These are phyloP conservation scores for Dynastes hyllus DNA, from an alignment of 2,888 invertebrate species.

Conservation along the genomic window DNA sequence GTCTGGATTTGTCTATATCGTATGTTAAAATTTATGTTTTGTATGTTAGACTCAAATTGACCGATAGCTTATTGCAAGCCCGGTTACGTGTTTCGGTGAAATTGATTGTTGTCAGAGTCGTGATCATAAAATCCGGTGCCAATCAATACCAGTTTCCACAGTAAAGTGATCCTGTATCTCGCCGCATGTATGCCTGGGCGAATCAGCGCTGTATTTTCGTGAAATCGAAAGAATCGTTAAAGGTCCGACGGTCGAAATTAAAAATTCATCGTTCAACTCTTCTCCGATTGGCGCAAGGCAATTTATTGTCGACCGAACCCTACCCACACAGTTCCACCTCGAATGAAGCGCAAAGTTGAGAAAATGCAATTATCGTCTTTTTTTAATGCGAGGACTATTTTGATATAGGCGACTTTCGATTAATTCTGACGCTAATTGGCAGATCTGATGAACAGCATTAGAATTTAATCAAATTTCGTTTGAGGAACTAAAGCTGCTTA, in stretches of 20 bases:
- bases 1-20: conserved; percentile 1
- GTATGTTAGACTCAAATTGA: conserved; percentile 37
- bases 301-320: conserved; percentile 54
- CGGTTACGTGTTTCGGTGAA: conserved; percentile 27
- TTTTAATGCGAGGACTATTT: not conserved
- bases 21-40: conserved; percentile 28
- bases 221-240: conserved; percentile 4
- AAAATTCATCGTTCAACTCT: conserved; percentile 56
- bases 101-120: conserved; percentile 25
- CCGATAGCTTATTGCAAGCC: conserved; percentile 16
- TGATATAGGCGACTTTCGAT: not conserved
- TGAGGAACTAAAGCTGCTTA: not conserved
- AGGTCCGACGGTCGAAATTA: conserved; percentile 55
- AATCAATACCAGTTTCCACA: conserved; percentile 17
- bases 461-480: conserved; percentile 3
- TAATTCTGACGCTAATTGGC: not conserved
- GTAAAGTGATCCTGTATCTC: not conserved
- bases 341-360: not conserved
- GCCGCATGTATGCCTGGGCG: not conserved
- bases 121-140: conserved; percentile 36
- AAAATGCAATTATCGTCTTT: conserved; percentile 14
- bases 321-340: conserved; percentile 46
- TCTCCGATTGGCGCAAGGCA: conserved; percentile 51
- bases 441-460: not conserved
- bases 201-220: not conserved